Percentiles rank a stretch among this genome's conserved stretches.
phyloP scores from a whole-genome alignment of 2,797 vertebrate species.

The Acomys russatus region DNA sequence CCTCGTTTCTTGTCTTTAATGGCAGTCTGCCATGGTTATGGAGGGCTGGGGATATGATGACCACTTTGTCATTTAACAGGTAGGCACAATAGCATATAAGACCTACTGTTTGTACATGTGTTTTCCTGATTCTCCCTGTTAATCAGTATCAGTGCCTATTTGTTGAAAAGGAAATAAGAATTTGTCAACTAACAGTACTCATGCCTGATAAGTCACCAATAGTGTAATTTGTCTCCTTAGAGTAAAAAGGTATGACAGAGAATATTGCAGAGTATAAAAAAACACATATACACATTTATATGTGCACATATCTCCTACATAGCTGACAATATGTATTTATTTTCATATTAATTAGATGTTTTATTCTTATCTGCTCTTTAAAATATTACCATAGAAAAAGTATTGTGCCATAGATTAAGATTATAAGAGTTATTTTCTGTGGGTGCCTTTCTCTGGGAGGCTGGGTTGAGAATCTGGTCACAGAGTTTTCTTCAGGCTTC shows the following conservation, averaged over 20 bases:
- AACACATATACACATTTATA: accelerated
- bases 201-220: neutral
- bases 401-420: neutral
- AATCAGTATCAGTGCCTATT: neutral
- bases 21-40: neutral
- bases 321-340: neutral
- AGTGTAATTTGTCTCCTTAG: neutral
- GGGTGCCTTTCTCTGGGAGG: no score
- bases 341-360: neutral
- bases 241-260: neutral
- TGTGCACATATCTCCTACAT: neutral
- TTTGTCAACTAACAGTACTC: neutral
- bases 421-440: neutral
- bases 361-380: neutral
- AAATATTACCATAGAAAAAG: neutral
- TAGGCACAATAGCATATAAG: neutral
- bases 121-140: neutral
- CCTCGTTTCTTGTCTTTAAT: neutral
- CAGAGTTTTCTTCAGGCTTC: no score
- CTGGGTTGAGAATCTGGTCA: no score
- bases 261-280: neutral
- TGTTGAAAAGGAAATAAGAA: slow-evolving; percentile 29
- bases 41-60: neutral
- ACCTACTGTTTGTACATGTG: neutral
- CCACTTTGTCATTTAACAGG: neutral